Base-by-base conservation (phyloP, 2,113 vertebrate genomes). In the Tricholaema leucomelas region DNA sequence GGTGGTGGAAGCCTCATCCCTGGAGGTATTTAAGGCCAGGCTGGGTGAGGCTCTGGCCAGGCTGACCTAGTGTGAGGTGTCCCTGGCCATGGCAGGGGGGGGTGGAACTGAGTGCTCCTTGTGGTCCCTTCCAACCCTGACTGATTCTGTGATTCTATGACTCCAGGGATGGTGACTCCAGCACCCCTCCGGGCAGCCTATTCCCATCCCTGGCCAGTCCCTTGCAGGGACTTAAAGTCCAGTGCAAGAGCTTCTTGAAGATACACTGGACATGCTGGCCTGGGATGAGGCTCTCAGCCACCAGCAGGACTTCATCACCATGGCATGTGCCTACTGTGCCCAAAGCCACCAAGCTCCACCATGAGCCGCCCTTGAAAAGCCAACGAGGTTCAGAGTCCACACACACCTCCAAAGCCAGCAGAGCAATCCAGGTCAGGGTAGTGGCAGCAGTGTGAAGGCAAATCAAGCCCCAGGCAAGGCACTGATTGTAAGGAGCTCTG, bases 271-370 rank as follows among this genome's bases (percentile, higher is more conserved):
- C 12, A 4, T 1, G 4, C n/a, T 73, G 40, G 55, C 30, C 12
- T 12, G 18, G 46, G 44, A 46, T 1, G 1, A 48, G 36, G 36
- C 6, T 25, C 58, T 24, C 11, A 2, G 19, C 36, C 55, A 46
- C 18, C 50, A 24, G 31, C 69, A 40, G 63, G 10, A 65, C 38
- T 33, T 44, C 25, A 15, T 5, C 12, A 3, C 15, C 19, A 20
- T 1, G 1, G 60, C 5, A 0, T 4, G 30, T 7, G 15, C 23
- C 54, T 6, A 1, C 25, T 6, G 14, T 1, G 9, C 70, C 70
- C 79, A 42, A 12, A 5, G 0, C n/a, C 2, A 2, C 27, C 48
- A 5, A 30, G 21, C 40, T 40, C 36, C 17, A 3, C 63, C 3
- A 2, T 0, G 33, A 44, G 42, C 42, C 7, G 16, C 4, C 6